A percentile compares a stretch with the other conserved stretches of the same genome.
Conservation (phyloP, 2,888 invertebrate species). For the Pseudoips prasinana region DNA sequence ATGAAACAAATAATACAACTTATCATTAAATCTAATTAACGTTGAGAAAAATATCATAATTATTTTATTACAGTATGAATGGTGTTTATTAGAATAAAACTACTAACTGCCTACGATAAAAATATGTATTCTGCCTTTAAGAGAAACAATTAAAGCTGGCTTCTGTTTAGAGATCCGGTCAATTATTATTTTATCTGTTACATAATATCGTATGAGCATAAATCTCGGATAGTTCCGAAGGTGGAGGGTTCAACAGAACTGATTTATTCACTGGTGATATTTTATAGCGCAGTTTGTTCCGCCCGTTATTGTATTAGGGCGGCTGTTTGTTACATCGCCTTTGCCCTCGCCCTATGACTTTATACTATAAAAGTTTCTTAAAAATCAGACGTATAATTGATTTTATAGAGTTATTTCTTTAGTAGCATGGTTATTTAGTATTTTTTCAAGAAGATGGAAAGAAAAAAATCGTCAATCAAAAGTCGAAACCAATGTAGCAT, state of each 20-base stretch:
- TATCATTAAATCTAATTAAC: too few relatives aligned
- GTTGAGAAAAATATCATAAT: too few relatives aligned
- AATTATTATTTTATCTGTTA: constrained; percentile 75
- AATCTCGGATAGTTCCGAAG: constrained; percentile 65
- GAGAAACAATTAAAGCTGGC: too few relatives aligned
- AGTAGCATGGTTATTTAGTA: too few relatives aligned
- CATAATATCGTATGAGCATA: constrained; percentile 70
- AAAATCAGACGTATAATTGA: constrained; percentile 26
- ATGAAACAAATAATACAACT: too few relatives aligned
- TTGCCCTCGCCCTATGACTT: constrained; percentile 33
- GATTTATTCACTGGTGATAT: constrained; percentile 85
- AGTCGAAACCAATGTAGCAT: too few relatives aligned
- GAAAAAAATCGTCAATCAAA: too few relatives aligned
- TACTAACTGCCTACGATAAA: too few relatives aligned
- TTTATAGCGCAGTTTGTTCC: constrained; percentile 86
- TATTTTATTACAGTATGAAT: too few relatives aligned
- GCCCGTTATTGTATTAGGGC: constrained; percentile 85
- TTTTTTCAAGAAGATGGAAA: too few relatives aligned
- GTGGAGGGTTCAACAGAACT: constrained; percentile 69
- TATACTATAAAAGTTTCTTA: constrained; percentile 20
- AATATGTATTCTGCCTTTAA: too few relatives aligned
- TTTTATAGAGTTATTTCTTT: constrained; percentile 15
- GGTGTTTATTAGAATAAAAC: too few relatives aligned
- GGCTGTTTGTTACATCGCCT: constrained; percentile 73
- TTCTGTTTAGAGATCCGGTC: constrained; percentile 40